Evolutionary conservation across 2,888 invertebrate species (phyloP).

Genomic region (Smittia sp.): DNA sequence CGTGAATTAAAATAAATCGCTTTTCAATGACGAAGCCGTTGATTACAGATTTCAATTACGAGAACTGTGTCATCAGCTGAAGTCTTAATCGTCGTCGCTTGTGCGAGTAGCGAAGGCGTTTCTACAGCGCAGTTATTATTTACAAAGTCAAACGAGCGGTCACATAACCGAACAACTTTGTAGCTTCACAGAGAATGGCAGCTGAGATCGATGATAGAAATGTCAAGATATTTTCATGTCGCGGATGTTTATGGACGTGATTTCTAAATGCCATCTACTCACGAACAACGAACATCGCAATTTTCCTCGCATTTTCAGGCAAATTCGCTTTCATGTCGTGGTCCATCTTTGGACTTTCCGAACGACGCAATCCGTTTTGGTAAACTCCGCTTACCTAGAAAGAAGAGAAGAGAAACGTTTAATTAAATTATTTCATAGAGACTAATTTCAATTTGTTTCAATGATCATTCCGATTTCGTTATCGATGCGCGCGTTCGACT

Average conservation of each 20-base stretch:
- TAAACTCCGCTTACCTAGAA: slow-evolving; percentile 21
- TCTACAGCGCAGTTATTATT: too few relatives aligned
- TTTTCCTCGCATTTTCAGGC: background rate
- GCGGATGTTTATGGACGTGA: background rate
- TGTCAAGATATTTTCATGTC: slow-evolving; percentile 35
- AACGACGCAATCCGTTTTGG: slow-evolving; percentile 6
- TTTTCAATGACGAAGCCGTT: background rate
- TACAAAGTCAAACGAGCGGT: background rate
- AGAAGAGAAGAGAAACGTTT: slow-evolving; percentile 1
- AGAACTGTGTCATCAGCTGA: slow-evolving; percentile 2
- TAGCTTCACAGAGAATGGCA: slow-evolving; percentile 26
- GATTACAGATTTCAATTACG: background rate
- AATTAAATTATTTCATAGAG: slow-evolving; percentile 31
- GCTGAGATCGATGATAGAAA: slow-evolving; percentile 31
- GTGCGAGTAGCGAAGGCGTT: too few relatives aligned
- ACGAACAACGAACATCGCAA: background rate
- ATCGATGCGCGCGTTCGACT: background rate
- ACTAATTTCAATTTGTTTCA: slow-evolving; percentile 33
- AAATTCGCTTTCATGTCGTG: slow-evolving; percentile 12
- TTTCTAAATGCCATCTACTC: slow-evolving; percentile 5
- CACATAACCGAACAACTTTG: background rate
- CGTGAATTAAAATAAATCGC: background rate
- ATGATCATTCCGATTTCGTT: slow-evolving; percentile 23
- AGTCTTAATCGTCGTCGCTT: background rate
- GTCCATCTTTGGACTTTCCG: slow-evolving; percentile 25